Conservation (phyloP, 1,140 invertebrate species). For the Drosophila tristis region DNA sequence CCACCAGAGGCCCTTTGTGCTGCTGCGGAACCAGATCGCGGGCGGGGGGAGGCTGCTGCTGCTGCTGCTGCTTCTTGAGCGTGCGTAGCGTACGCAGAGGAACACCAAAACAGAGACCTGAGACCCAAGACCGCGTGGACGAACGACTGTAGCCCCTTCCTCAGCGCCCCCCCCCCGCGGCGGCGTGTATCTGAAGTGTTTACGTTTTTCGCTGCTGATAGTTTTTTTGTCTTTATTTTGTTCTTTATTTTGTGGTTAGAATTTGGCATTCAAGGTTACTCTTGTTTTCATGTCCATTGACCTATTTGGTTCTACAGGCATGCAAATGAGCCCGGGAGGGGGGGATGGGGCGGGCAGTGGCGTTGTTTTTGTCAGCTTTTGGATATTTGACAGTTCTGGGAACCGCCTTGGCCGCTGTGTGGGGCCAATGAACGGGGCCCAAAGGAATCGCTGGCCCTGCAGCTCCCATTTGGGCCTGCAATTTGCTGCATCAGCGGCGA, state of each 20-base stretch:
- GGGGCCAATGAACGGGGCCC: slow-evolving; percentile 16
- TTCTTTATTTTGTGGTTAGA: neutral
- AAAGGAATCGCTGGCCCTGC: too few relatives aligned
- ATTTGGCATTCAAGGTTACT: slow-evolving; percentile 75
- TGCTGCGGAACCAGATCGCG: slow-evolving; percentile 20
- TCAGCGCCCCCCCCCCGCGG: neutral
- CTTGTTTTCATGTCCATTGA: slow-evolving; percentile 83
- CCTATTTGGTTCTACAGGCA: slow-evolving; percentile 67
- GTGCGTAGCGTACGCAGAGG: slow-evolving; percentile 6
- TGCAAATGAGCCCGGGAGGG: slow-evolving; percentile 38
- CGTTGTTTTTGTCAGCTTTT: neutral
- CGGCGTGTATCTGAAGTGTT: slow-evolving; percentile 55
- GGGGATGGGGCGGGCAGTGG: too few relatives aligned
- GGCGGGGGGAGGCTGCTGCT: too few relatives aligned
- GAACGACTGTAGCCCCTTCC: neutral
- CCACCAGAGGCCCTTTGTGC: neutral
- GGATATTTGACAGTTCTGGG: neutral
- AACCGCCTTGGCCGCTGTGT: neutral
- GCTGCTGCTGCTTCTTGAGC: neutral
- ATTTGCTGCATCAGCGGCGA: too few relatives aligned
- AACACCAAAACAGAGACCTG: too few relatives aligned
- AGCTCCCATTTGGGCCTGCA: too few relatives aligned
- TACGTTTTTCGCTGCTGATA: slow-evolving; percentile 64
- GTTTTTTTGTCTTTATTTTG: slow-evolving; percentile 3
- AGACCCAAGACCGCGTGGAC: slow-evolving; percentile 47